Conservation (phyloP, 2,113 vertebrate genomes). For the Serinus canaria region DNA sequence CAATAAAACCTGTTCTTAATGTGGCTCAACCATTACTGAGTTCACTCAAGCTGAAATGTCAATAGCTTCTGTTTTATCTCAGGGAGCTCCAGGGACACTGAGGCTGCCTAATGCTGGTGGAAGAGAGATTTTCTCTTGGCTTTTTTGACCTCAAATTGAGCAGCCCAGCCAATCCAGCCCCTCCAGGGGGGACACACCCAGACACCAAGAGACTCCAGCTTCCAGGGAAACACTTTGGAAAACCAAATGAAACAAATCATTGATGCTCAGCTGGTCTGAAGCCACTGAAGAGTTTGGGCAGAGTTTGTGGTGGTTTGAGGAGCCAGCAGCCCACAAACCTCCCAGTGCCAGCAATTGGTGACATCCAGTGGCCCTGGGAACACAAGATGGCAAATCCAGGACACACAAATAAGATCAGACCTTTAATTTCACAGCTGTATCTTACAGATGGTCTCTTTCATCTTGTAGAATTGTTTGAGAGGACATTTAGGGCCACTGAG, state of each 20-base stretch:
- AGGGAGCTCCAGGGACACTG: not conserved
- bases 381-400: not conserved
- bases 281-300: not conserved
- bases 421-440: not conserved
- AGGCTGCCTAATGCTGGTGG: not conserved
- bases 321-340: not conserved
- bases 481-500: not conserved
- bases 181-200: not conserved
- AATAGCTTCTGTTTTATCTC: not conserved
- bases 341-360: not conserved
- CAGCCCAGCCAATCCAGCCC: not conserved
- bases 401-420: rapidly evolving
- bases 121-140: not conserved
- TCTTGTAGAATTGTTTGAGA: not conserved
- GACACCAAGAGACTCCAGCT: not conserved
- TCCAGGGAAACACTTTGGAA: not conserved
- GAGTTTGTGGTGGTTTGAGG: not conserved
- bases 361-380: not conserved
- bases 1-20: not conserved
- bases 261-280: not conserved
- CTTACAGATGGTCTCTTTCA: not conserved
- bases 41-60: not conserved
- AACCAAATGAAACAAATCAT: rapidly evolving
- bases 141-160: not conserved
- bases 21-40: not conserved